Evolutionary conservation across 2,888 invertebrate genomes (phyloP).

Genomic region (Gonocerus acuteangulatus): DNA sequence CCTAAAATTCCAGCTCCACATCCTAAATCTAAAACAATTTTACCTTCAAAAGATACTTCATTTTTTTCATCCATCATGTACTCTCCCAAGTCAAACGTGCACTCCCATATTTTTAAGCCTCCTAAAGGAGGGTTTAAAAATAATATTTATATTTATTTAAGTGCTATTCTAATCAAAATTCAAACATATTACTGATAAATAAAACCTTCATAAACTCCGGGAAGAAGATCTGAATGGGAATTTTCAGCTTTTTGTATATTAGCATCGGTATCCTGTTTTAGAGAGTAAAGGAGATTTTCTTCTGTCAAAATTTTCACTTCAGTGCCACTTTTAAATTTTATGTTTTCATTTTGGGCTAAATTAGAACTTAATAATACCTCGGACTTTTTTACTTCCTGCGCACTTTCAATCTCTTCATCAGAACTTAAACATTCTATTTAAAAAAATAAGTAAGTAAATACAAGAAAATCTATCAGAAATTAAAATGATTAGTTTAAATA

Average conservation of each 20-base stretch:
- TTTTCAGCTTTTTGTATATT: constrained; percentile 27
- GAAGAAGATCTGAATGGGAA: constrained; percentile 62
- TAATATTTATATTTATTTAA: no score
- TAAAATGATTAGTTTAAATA: no score
- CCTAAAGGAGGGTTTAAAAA: constrained; percentile 57
- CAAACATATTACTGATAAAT: no score
- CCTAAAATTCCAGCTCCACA: constrained; percentile 88
- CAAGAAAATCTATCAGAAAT: no score
- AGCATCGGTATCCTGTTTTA: not conserved
- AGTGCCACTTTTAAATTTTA: not conserved
- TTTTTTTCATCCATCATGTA: constrained; percentile 50
- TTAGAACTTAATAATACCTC: not conserved
- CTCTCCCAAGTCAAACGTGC: constrained; percentile 69
- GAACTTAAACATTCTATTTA: not conserved
- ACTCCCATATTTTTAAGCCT: constrained; percentile 94
- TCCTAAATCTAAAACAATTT: constrained; percentile 74
- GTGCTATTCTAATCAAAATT: no score
- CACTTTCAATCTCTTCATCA: not conserved
- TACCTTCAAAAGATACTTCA: constrained; percentile 46
- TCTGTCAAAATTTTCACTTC: not conserved
- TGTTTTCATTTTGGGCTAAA: not conserved
- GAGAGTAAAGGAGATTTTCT: not conserved
- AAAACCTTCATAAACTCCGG: constrained; percentile 78
- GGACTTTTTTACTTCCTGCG: not conserved
- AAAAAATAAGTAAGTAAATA: not conserved